Conservation (phyloP, 1,140 invertebrate genomes). For the Ips typographus region DNA sequence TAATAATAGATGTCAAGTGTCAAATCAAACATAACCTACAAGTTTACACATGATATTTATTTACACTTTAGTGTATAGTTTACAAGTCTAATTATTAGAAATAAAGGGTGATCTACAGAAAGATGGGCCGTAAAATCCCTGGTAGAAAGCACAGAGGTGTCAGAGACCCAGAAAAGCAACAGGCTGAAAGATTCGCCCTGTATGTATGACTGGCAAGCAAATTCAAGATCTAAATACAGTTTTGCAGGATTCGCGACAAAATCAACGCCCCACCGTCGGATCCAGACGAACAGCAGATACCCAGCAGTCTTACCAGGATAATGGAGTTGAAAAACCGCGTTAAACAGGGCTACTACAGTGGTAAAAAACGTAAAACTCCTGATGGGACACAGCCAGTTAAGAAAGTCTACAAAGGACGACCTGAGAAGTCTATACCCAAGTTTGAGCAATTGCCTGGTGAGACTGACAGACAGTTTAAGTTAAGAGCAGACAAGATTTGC, state of each 20-base stretch:
- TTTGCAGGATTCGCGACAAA: slow-evolving; percentile 63
- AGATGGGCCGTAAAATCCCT: slow-evolving; percentile 73
- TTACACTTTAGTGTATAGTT: no score
- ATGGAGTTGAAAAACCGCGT: slow-evolving; percentile 60
- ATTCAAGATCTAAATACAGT: slow-evolving; percentile 9
- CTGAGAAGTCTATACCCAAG: slow-evolving; percentile 54
- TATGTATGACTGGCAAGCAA: slow-evolving; percentile 44
- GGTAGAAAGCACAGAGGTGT: slow-evolving; percentile 70
- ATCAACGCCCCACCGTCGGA: slow-evolving; percentile 67
- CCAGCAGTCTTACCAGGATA: slow-evolving; percentile 61
- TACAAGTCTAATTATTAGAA: no score
- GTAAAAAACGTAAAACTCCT: slow-evolving; percentile 39
- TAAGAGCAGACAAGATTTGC: slow-evolving; percentile 54
- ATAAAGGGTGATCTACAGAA: slow-evolving; percentile 44
- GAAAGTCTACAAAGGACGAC: slow-evolving; percentile 46
- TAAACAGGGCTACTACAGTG: slow-evolving; percentile 48
- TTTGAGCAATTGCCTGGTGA: slow-evolving; percentile 56
- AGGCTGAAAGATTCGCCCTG: slow-evolving; percentile 59
- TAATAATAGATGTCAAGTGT: no score
- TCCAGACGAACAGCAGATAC: slow-evolving; percentile 65
- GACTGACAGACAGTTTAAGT: slow-evolving; percentile 51
- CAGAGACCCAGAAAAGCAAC: slow-evolving; percentile 68
- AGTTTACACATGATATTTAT: no score
- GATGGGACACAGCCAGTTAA: not conserved
- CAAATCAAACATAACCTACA: no score